Evolutionary conservation across 2,888 invertebrate genomes (phyloP), one percentile per base, ranked within the genome.

Genomic region (Andrena camellia): DNA sequence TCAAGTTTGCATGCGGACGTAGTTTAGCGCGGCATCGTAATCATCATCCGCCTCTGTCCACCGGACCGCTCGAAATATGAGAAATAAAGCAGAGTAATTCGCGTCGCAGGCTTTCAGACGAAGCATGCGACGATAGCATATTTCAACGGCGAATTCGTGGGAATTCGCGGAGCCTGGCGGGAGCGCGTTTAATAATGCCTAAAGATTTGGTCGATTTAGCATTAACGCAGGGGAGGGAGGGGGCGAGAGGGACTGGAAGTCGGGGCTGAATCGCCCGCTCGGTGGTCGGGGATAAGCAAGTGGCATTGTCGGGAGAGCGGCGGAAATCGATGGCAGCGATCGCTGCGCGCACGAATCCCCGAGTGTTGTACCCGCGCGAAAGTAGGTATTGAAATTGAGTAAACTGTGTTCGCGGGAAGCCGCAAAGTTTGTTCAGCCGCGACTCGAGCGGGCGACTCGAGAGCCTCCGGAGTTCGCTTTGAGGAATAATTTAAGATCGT

Each of bases 401-500:
- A 57, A 23, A 57, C 23, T 23, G 10, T 57, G 4, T 57, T 57
- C 26, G 23, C 57, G 23, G 57, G 23, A 13, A 57, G 57, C 57
- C 13, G 23, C 57, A 7, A 31, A 33, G 17, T n/a, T 67, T 50
- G 50, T 26, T n/a, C 31, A 62, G n/a, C 31, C 42, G 10, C 42
- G 69, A 69, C 59, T 26, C 35, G 29, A 6, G 54, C 26, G 6
- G 13, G 69, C 35, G 26, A 33, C 4, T 35, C 35, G 26, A 42
- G 59, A 8, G 8, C 23, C 57, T 13, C 4, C 57, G 57, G 23
- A 59, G 42, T 48, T 70, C 59, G 29, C n/a, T 70, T n/a, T 35
- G 29, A n/a, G 69, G 26, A 59, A 70, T 70, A 70, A 70, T 70
- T 70, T 48, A 70, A 20, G 69, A 35, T 70, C 26, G 20, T 20